Conservation (phyloP, 2,888 invertebrate genomes). For the Aspidiotus rigidus region DNA sequence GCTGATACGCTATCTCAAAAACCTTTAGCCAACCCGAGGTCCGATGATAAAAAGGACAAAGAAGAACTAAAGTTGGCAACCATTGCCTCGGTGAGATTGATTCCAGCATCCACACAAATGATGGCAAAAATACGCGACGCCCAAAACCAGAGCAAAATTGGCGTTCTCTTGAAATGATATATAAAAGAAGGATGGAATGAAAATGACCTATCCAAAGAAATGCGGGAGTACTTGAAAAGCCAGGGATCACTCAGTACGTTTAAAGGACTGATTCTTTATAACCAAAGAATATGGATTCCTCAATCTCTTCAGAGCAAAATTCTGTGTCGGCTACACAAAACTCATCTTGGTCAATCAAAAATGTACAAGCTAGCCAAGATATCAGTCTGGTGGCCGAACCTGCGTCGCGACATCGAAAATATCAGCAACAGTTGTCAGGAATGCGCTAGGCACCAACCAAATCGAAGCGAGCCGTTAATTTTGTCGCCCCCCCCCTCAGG, state of each 20-base stretch:
- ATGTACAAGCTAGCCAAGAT: constrained; percentile 1
- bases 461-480: constrained; percentile 14
- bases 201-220: constrained; percentile 1
- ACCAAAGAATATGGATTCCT: constrained; percentile 9
- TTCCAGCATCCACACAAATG: constrained; percentile 9
- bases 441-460: constrained; percentile 1
- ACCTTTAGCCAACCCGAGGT: not conserved
- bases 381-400: constrained; percentile 23
- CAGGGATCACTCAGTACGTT: not conserved
- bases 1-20: not conserved
- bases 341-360: constrained; percentile 25
- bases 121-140: not conserved
- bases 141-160: not conserved
- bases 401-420: constrained; percentile 4
- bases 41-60: not conserved
- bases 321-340: constrained; percentile 17
- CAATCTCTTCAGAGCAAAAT: constrained; percentile 9
- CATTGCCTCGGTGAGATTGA: not conserved
- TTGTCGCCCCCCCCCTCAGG: not conserved
- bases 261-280: constrained; percentile 20
- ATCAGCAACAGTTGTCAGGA: constrained; percentile 6
- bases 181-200: constrained; percentile 7
- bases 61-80: constrained; percentile 5
- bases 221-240: constrained; percentile 4
- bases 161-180: not conserved